Evolutionary conservation across 1,140 invertebrate genomes (phyloP), one percentile per base, ranked within the genome.

Genomic region (Drosophila tropicalis): DNA sequence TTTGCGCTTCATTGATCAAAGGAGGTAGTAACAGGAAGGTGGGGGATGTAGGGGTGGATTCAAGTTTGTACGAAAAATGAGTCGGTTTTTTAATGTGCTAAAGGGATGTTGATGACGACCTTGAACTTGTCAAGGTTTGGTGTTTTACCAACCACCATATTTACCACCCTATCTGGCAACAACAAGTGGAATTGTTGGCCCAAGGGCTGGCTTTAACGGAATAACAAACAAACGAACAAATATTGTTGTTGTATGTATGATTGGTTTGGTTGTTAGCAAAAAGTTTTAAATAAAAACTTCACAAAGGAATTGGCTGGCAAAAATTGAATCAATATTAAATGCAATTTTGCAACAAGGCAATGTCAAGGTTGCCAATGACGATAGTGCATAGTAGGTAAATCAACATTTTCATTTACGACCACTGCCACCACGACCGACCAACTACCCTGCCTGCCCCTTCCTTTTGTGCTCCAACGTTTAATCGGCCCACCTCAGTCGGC

Each of bases 251-350:
- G 15, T 17, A 17, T 44, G 17, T 19, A 19, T 47, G 17, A 47
- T 47, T 47, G 17, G 17, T 19, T 36, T 36, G 34, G 7, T 36
- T 36, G 34, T 36, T 36, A 19, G 44, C 5, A 51, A 51, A 44
- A 51, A 51, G 17, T 51, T 51, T 51, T 51, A 51, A 22, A 51
- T 22, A 22, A 12, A 51, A 51, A 51, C 44, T 51, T 51, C 17
- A 19, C 17, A 51, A 19, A 9, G 44, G 12, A 51, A 67, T 47
- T 85, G 78, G 78, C 68, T 65, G 65, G 29, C 36, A 17, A 51
- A 70, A 78, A 79, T 78, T 79, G 69, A 85, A 85, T 85, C 81
- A 86, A 85, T 85, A 84, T 81, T 86, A 72, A 81, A 70, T 78
- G 67, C 81, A 85, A 56, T 67, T 77, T 65, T 19, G 34, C 34